These are phyloP conservation scores for Siniperca scherzeri DNA, from an alignment of 2,797 vertebrate genomes.

Conservation along the genomic window DNA sequence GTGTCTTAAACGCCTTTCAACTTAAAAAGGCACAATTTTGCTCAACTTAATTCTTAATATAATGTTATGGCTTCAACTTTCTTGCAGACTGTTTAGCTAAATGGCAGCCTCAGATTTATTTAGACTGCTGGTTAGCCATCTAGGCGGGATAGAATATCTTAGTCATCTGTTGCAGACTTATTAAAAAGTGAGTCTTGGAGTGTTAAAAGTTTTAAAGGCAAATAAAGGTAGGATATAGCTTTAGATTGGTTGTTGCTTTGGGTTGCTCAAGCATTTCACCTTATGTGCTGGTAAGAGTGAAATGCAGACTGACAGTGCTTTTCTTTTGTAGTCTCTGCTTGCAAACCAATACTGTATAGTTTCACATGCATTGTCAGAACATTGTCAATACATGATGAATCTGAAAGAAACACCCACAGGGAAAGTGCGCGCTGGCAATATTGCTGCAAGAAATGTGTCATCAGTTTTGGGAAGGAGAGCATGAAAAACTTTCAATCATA, in stretches of 20 bases:
- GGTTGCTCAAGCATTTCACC: background rate
- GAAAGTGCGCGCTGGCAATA: background rate
- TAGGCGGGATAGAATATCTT: background rate
- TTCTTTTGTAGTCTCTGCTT: background rate
- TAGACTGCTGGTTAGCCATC: background rate
- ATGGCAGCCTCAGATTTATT: background rate
- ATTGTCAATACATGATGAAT: background rate
- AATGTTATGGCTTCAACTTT: background rate
- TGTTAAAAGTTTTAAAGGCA: constrained; percentile 6
- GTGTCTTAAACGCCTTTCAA: background rate
- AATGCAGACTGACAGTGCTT: background rate
- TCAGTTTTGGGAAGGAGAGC: background rate
- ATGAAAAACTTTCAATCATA: background rate
- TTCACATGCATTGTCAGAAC: background rate
- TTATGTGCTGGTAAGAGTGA: background rate
- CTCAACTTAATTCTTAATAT: background rate
- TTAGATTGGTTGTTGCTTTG: background rate
- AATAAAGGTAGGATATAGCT: background rate
- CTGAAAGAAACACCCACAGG: background rate
- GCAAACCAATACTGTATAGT: background rate
- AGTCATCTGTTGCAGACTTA: background rate
- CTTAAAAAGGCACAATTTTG: too few relatives aligned
- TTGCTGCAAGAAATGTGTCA: background rate
- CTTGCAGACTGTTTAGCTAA: background rate
- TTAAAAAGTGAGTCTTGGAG: background rate